Percentiles rank a stretch among this genome's conserved stretches.
phyloP scores from a whole-genome alignment of 1,140 invertebrate species.

The Drosophila parvula region DNA sequence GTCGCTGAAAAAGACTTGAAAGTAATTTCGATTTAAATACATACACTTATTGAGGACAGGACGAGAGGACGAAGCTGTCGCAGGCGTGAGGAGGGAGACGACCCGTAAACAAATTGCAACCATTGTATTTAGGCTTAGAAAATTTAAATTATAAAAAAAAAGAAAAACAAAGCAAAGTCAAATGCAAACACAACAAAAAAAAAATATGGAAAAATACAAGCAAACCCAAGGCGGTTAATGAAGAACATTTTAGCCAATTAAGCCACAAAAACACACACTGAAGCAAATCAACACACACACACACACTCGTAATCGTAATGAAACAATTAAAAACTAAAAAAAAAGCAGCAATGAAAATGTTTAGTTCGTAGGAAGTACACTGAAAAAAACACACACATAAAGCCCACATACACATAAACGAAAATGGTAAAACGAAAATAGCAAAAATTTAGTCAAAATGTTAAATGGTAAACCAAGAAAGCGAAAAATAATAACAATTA shows the following conservation, averaged over 20 bases:
- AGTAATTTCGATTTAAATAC: constrained; percentile 80
- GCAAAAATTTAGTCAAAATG: constrained; percentile 79
- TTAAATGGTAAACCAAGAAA: constrained; percentile 72
- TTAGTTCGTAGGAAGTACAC: constrained; percentile 76
- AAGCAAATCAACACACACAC: constrained; percentile 43
- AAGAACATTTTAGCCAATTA: constrained; percentile 69
- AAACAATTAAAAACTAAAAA: constrained; percentile 46
- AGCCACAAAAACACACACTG: constrained; percentile 56
- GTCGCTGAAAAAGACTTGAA: constrained; percentile 83
- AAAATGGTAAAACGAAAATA: constrained; percentile 57
- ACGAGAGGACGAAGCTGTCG: constrained; percentile 30
- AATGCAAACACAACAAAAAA: constrained; percentile 32
- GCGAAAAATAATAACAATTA: constrained; percentile 24
- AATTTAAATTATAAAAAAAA: constrained; percentile 63
- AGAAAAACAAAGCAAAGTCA: constrained; percentile 35
- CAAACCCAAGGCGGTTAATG: constrained; percentile 30
- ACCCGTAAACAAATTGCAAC: constrained; percentile 71
- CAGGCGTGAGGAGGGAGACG: constrained; percentile 31
- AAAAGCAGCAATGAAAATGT: constrained; percentile 65
- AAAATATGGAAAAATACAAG: constrained; percentile 32
- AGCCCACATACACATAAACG: constrained; percentile 43
- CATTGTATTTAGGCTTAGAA: constrained; percentile 77
- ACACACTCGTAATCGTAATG: constrained; percentile 53
- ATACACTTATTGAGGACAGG: constrained; percentile 60
- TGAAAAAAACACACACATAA: constrained; percentile 56